Base-by-base conservation (phyloP, 1,140 invertebrate genomes). In the Cotesia typhae region DNA sequence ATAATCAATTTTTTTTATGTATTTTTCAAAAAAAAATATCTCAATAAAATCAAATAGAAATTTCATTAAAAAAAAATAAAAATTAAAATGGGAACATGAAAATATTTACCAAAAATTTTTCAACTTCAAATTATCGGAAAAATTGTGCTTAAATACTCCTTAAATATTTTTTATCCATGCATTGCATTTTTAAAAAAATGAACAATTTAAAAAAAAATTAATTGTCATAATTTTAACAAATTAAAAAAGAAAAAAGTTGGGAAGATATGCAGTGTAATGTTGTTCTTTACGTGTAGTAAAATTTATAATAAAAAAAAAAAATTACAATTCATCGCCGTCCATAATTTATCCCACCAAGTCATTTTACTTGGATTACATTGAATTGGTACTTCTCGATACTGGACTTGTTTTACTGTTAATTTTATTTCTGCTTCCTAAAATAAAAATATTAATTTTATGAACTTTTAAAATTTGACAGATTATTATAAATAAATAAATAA, bases 361-460 rank as follows among this genome's bases (percentile, higher is more conserved):
- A 82, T 79, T 67, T 81, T 72, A 64, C 78, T 4, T 3, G 79
- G 77, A 7, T 77, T 70, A 63, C 83, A 84, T 4, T 78, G 57
- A 57, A 75, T 68, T 36, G 82, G 82, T 60, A 80, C 51, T 47
- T 75, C 2, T 6, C 59, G 20, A 69, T 74, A 79, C 61, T 78
- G 74, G 14, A 75, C 65, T 76, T 79, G 78, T 20, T 74, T 64
- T 2, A 79, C 75, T 41, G 55, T 61, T 67, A 72, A 57, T 63
- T 83, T 80, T n/a, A 82, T 79, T 67, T 81, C 74, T 35, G 74
- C 79, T 68, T 84, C 80, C 82, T 84, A 36, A 28, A 28, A 17
- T 36, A 71, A 57, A 10, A n/a, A 55, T 41, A 63, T 52, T 66
- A 37, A 37, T 57, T 59, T 41, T 35, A 61, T 66, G 20, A 28